Evolutionary conservation across 2,888 invertebrate genomes (phyloP), one percentile per base, ranked within the genome.

Genomic region (Pterostichus niger): DNA sequence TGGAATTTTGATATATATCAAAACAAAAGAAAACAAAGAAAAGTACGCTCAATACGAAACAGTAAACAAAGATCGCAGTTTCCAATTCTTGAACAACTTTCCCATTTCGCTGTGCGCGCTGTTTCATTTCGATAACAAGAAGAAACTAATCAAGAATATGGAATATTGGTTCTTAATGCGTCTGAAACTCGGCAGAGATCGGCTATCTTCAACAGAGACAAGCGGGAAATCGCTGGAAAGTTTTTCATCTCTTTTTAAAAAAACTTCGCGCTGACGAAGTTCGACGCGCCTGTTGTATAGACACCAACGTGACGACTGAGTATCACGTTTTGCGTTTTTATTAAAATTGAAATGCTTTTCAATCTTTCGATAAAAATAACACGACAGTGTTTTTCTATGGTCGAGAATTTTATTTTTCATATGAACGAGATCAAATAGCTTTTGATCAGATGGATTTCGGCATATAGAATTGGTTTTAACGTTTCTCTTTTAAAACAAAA

Each of bases 331-430:
- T 71, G 40, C 68, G 68, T 46, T 71, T 64, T 71, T 71, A 71
- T 71, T 71, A 71, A 71, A 71, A 71, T 44, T 10, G 68, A 71
- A 71, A 71, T 71, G 68, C 44, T 44, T 71, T 71, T 40, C 68
- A 71, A 71, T 44, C 68, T 71, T 44, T 11, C 17, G 44, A 15
- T 44, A 71, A 71, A 64, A 71, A 71, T 71, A 71, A 46, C 68
- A 71, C 10, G 68, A 71, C 68, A 71, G 13, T 64, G 64, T 64
- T 64, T 64, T 35, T 35, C 5, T 3, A n/a, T 33, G 35, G 64
- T 13, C n/a, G 13, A 35, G 64, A 64, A 40, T 64, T 71, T 71
- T 71, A 71, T 71, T 71, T 71, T 71, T 71, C 68, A 24, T 17
- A 24, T 44, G 1, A 44, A 15, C 7, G 9, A 24, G 44, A 44